phyloP scores from a whole-genome alignment of 2,888 invertebrate species.

The Ischnus inquisitorius region DNA sequence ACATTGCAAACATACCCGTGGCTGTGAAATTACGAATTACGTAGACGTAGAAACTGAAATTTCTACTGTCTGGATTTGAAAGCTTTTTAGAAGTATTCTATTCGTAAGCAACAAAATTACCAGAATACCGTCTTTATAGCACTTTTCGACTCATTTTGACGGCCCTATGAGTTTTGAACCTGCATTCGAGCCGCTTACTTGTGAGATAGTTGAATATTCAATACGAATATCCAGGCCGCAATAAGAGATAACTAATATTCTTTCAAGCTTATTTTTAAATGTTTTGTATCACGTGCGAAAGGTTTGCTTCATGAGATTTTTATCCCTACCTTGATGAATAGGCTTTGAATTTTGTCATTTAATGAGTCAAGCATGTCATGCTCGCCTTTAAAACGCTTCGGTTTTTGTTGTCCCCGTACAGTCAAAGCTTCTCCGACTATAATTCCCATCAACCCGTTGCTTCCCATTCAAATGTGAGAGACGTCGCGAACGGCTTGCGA shows the following conservation, averaged over 20 bases:
- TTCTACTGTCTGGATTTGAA: too few species aligned
- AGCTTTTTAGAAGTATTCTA: background rate
- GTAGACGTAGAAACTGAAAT: too few species aligned
- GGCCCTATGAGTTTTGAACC: background rate
- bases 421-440: constrained; percentile 7
- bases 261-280: too few species aligned
- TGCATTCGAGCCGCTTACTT: too few species aligned
- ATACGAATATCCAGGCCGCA: too few species aligned
- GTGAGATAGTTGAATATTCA: too few species aligned
- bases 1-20: too few species aligned
- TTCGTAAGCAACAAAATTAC: background rate
- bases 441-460: background rate
- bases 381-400: constrained; percentile 11
- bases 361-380: background rate
- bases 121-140: too few species aligned
- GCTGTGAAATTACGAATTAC: too few species aligned
- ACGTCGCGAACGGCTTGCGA: background rate
- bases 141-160: background rate
- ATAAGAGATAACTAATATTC: too few species aligned
- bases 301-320: background rate
- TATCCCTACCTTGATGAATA: background rate
- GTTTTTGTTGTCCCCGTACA: background rate
- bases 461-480: constrained; percentile 23
- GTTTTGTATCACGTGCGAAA: background rate
- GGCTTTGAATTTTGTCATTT: background rate